A percentile compares a stretch with the other conserved stretches of the same genome.
Evolutionary conservation across 1,140 invertebrate genomes (phyloP).

Genomic region (Trachelipus rathkii): DNA sequence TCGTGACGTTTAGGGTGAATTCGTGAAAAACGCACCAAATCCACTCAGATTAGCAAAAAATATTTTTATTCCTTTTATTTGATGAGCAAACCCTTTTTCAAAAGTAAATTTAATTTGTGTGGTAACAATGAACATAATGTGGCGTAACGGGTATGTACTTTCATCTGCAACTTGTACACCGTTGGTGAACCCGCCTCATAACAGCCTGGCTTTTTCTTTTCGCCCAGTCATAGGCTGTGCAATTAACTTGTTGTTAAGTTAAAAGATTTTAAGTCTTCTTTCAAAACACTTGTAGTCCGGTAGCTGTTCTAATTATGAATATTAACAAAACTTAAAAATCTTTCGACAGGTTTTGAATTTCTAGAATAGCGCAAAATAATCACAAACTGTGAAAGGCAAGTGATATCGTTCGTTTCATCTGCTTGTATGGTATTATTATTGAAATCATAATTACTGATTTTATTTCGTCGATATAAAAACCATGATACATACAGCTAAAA

Average conservation of each 20-base stretch:
- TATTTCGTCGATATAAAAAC: not conserved
- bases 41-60: no score
- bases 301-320: conserved; percentile 3
- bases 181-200: no score
- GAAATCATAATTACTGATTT: conserved; percentile 24
- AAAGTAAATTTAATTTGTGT: no score
- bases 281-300: not conserved
- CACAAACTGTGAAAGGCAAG: not conserved
- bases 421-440: conserved; percentile 14
- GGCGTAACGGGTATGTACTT: no score
- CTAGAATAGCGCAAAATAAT: not conserved
- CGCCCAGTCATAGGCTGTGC: not conserved
- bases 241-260: not conserved
- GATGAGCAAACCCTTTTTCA: no score
- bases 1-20: no score
- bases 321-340: not conserved
- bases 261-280: not conserved
- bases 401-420: conserved; percentile 28
- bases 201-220: no score
- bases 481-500: no score
- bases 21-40: no score
- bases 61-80: no score
- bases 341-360: not conserved
- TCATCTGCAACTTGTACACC: no score
- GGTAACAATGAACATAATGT: no score